A percentile compares a stretch with the other conserved stretches of the same genome.
Conservation (phyloP, 2,113 vertebrate genomes). For the Zootoca vivipara region DNA sequence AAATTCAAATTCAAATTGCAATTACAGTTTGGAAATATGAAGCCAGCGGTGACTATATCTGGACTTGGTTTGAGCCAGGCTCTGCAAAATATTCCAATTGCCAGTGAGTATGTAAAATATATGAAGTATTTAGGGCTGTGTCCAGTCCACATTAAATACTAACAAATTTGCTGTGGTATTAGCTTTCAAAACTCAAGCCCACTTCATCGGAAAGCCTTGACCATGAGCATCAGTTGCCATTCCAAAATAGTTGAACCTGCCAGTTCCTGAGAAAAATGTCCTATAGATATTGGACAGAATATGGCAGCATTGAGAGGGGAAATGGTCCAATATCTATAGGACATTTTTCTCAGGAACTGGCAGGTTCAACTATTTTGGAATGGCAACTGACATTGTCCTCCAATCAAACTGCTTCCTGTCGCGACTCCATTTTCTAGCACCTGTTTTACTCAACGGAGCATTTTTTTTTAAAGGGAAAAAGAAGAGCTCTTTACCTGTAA, state of each 20-base stretch:
- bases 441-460: neutral
- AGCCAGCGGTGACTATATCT: neutral
- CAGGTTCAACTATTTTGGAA: neutral
- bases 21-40: neutral
- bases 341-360: neutral
- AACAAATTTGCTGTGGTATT: too few relatives aligned
- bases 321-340: too few relatives aligned
- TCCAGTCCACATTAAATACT: neutral
- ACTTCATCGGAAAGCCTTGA: too few relatives aligned
- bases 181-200: too few relatives aligned
- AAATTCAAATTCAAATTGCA: neutral
- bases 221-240: neutral
- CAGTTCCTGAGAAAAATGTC: neutral
- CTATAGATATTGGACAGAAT: too few relatives aligned
- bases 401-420: neutral
- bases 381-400: neutral
- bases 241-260: neutral
- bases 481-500: constrained; percentile 82
- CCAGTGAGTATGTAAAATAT: neutral
- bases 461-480: neutral
- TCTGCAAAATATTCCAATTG: neutral
- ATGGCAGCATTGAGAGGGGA: too few relatives aligned
- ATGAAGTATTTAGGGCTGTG: neutral
- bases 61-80: neutral
- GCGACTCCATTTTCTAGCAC: neutral